Base-by-base conservation (phyloP, 2,113 vertebrate species). In the Manacus vitellinus region DNA sequence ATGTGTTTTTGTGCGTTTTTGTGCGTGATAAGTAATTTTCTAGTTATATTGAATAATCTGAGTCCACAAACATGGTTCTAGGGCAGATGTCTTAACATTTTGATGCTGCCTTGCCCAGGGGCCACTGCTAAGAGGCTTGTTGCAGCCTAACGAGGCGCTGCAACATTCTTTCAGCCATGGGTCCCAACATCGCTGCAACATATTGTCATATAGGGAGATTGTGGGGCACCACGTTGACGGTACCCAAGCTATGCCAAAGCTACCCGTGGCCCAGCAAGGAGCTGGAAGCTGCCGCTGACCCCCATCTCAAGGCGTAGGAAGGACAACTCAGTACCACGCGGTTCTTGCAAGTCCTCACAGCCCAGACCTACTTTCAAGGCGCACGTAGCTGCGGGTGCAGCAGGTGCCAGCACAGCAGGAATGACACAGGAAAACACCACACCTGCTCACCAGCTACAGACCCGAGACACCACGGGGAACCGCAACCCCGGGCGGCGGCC, bases 331-430 rank as follows among this genome's bases (percentile, higher is more conserved):
- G 4, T 3, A 43, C 11, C 56, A 10, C 2, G 9, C 46, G 1
- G 24, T 2, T 25, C 41, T 6, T 2, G 10, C 25, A 6, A 6
- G 6, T 17, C 61, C 24, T 12, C 39, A 0, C 3, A 3, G 43
- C 4, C 8, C 83, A n/a, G 62, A 28, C 10, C 37, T 1, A 3
- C 46, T 44, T 9, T 7, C 2, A 24, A 25, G 41, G n/a, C 25
- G 1, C 4, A 8, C 4, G 4, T 8, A 6, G 2, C 10, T 0
- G 31, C 2, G 47, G 28, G 9, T 4, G 56, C 2, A 25, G 89
- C 81, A 37, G 88, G 54, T 55, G 62, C 35, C 33, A 2, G 33
- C 37, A 18, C 56, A 4, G 46, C 62, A 4, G 56, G 18, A 62
- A 12, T n/a, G 71, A 13, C 61, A n/a, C 59, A 17, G 25, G 21